Conservation (phyloP, 2,113 vertebrate genomes). For the Sinocyclocheilus grahami region DNA sequence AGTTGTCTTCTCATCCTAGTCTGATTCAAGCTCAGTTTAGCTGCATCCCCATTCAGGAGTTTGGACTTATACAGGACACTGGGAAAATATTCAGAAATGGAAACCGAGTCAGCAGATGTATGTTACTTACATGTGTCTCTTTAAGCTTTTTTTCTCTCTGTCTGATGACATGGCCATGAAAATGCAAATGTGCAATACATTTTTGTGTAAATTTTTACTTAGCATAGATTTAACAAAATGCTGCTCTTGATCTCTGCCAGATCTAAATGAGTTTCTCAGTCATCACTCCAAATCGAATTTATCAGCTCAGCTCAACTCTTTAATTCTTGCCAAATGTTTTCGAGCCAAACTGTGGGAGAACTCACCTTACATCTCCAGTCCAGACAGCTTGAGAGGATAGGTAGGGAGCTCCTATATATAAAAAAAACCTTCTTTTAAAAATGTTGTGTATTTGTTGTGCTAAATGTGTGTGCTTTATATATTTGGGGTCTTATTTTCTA, state of each 20-base stretch:
- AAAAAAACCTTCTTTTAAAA: neutral
- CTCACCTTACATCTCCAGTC: conserved; percentile 86
- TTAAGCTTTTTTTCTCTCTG: neutral
- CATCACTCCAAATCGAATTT: conserved; percentile 80
- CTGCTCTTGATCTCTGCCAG: conserved; percentile 67
- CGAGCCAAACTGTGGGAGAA: conserved; percentile 95
- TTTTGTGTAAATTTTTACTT: neutral
- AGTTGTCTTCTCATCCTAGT: conserved; percentile 68
- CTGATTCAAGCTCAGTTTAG: conserved; percentile 96
- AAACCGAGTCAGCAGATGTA: conserved; percentile 92
- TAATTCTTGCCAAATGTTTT: conserved; percentile 95
- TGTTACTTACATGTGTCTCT: conserved; percentile 11
- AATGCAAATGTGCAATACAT: neutral
- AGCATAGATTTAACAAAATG: neutral
- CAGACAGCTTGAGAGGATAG: conserved; percentile 92
- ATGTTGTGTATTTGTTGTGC: neutral
- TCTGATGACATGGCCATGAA: neutral
- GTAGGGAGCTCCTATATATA: conserved; percentile 66
- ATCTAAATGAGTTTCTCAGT: conserved; percentile 88
- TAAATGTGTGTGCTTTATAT: neutral
- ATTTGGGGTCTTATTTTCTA: conserved; percentile 62
- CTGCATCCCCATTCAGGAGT: conserved; percentile 92
- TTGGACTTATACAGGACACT: conserved; percentile 92
- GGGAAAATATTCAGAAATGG: conserved; percentile 93
- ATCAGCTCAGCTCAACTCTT: conserved; percentile 80